Evolutionary conservation across 2,888 invertebrate species (phyloP).

Genomic region (Limnephilus auricula): DNA sequence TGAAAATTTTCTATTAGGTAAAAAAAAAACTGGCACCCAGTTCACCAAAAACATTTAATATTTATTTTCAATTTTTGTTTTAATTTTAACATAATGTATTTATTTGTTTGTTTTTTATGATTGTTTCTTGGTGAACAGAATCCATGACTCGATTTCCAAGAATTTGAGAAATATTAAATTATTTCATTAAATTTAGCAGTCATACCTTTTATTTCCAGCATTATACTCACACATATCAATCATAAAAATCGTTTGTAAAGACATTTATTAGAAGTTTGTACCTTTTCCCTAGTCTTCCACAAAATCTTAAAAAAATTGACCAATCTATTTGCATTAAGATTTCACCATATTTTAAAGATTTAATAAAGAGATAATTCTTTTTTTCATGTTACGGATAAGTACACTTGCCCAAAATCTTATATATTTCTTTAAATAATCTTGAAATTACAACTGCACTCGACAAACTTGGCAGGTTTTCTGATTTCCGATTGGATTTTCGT

Average conservation of each 20-base stretch:
- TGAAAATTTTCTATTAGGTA: too few species aligned
- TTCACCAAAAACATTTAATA: too few species aligned
- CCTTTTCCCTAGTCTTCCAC: too few species aligned
- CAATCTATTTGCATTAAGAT: background rate
- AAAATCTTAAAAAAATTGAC: background rate
- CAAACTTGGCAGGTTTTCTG: background rate
- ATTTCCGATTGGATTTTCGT: constrained; percentile 34
- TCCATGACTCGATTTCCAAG: too few species aligned
- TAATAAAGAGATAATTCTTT: too few species aligned
- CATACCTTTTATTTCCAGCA: background rate
- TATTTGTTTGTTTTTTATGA: background rate
- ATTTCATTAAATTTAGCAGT: too few species aligned
- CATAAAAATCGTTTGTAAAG: background rate
- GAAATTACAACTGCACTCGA: background rate
- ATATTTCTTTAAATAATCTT: background rate
- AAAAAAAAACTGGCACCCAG: too few species aligned
- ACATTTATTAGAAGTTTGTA: background rate
- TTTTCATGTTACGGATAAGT: too few species aligned
- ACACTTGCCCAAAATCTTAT: background rate
- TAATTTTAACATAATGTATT: background rate
- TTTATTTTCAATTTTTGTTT: too few species aligned
- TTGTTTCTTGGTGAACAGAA: background rate
- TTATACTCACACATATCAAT: too few species aligned
- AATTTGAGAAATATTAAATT: too few species aligned
- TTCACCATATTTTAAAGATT: background rate